These are phyloP conservation scores for Arothron firmamentum DNA, from an alignment of 2,113 vertebrate genomes.

Conservation along the genomic window DNA sequence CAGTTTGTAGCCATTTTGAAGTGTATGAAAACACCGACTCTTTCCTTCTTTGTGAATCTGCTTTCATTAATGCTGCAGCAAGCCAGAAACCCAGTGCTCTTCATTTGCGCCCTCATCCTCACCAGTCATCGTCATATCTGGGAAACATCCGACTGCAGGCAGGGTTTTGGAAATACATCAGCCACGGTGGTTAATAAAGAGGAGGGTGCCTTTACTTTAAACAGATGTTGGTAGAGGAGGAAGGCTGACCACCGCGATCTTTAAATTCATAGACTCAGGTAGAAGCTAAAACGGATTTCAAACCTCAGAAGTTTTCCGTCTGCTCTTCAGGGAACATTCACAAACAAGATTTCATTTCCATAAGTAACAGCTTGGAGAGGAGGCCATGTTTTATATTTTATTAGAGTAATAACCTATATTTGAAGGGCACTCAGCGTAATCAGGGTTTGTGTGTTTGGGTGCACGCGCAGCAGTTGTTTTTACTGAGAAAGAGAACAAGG, in stretches of 20 bases:
- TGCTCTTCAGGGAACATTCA: slow-evolving; percentile 12
- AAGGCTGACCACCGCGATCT: slow-evolving; percentile 18
- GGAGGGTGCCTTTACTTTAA: no score
- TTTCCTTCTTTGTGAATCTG: slow-evolving; percentile 17
- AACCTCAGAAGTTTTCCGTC: slow-evolving; percentile 3
- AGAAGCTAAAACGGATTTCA: slow-evolving; percentile 18
- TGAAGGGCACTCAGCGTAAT: slow-evolving; percentile 42
- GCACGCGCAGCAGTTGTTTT: neutral
- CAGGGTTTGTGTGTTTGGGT: slow-evolving; percentile 2
- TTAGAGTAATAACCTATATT: slow-evolving; percentile 54
- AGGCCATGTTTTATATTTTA: slow-evolving; percentile 47
- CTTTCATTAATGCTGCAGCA: slow-evolving; percentile 20
- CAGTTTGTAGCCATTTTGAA: no score
- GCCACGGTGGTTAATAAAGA: no score
- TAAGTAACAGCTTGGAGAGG: slow-evolving; percentile 53
- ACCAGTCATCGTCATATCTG: neutral
- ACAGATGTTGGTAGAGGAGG: slow-evolving; percentile 8
- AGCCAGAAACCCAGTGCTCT: slow-evolving; percentile 7
- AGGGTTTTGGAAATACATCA: no score
- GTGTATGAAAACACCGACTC: no score
- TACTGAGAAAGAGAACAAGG: neutral
- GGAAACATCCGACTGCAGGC: neutral
- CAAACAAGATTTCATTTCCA: slow-evolving; percentile 64
- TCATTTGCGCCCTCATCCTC: no score
- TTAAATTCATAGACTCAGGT: slow-evolving; percentile 17